These are phyloP conservation scores for Pungitius pungitius DNA, from an alignment of 2,113 vertebrate species.

Conservation along the genomic window DNA sequence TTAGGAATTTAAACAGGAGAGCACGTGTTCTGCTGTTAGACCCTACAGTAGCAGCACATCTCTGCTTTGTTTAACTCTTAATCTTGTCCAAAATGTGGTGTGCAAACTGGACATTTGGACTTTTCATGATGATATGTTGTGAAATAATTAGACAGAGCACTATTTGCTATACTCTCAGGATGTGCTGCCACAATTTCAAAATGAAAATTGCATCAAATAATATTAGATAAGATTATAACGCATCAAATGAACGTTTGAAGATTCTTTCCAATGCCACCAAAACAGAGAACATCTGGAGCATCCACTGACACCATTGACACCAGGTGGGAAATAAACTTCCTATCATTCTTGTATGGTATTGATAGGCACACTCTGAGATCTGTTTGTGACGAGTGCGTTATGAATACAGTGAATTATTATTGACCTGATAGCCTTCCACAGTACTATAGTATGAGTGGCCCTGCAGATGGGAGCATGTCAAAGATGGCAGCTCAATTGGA, in stretches of 20 bases:
- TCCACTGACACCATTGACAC: background rate
- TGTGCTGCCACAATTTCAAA: background rate
- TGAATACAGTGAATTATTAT: background rate
- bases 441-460: background rate
- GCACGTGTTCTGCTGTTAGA: no score
- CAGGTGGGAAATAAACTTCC: background rate
- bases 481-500: constrained; percentile 34
- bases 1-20: no score
- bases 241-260: no score
- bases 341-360: background rate
- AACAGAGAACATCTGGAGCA: background rate
- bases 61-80: background rate
- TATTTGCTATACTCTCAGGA: background rate
- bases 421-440: background rate
- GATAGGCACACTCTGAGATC: no score
- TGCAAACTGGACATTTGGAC: background rate
- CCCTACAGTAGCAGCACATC: no score
- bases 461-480: background rate
- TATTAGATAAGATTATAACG: background rate
- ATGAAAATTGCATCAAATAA: background rate
- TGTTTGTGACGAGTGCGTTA: no score
- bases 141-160: background rate
- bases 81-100: background rate
- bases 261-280: background rate
- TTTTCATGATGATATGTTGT: background rate